Evolutionary conservation across 1,140 invertebrate species (phyloP).

Genomic region (Adelges cooleyi): DNA sequence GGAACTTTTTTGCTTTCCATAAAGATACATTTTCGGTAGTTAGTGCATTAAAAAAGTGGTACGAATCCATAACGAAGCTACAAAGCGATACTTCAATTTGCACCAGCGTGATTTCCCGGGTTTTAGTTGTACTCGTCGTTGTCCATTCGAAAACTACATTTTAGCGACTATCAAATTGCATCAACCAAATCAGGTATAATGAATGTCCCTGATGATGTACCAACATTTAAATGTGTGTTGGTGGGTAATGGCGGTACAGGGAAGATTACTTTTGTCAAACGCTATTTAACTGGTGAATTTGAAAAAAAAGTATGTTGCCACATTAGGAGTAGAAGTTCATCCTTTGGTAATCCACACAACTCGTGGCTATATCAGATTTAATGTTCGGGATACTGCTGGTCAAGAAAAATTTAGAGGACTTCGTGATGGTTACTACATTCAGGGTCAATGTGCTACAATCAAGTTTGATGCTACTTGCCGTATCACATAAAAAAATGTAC

Average conservation of each 20-base stretch:
- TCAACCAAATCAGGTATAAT: conserved; percentile 3
- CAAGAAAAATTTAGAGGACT: conserved; percentile 99
- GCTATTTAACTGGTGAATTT: conserved; percentile 98
- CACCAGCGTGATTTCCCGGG: too few species aligned
- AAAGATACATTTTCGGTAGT: too few species aligned
- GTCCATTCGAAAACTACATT: too few species aligned
- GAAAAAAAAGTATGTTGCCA: conserved; percentile 99
- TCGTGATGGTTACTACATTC: conserved; percentile 98
- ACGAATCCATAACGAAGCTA: too few species aligned
- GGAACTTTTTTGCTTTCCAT: too few species aligned
- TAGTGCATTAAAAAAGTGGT: too few species aligned
- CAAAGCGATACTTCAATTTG: too few species aligned
- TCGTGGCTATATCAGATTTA: conserved; percentile 92
- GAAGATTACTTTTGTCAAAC: conserved; percentile 98
- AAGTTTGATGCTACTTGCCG: conserved; percentile 99
- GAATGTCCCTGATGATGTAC: conserved; percentile 49
- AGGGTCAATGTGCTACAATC: conserved; percentile 97
- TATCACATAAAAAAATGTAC: conserved; percentile 99
- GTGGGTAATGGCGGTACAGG: conserved; percentile 99
- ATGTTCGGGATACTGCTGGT: conserved; percentile 99
- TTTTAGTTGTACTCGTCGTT: too few species aligned
- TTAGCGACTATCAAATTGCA: too few species aligned
- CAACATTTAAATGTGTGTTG: conserved; percentile 89
- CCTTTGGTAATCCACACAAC: conserved; percentile 97
- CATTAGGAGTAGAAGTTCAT: conserved; percentile 97